These are phyloP conservation scores for Alfaro cultratus DNA, from an alignment of 2,797 vertebrate genomes.

Conservation along the genomic window DNA sequence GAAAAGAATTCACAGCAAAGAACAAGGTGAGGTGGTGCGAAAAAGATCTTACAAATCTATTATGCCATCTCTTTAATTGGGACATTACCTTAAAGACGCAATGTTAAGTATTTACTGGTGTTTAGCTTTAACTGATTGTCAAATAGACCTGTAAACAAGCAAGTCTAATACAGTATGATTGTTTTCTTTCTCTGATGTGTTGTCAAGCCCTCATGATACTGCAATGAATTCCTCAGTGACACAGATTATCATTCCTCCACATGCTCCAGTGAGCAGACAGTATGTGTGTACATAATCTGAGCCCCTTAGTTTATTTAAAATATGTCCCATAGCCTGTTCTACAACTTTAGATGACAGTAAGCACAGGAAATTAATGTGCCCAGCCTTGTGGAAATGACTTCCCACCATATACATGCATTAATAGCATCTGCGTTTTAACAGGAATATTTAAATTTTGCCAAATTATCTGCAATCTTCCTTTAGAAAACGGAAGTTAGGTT, in stretches of 20 bases:
- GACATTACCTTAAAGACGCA: neutral
- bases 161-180: neutral
- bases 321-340: slow-evolving; percentile 1
- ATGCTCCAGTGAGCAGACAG: neutral
- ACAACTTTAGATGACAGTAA: neutral
- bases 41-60: neutral
- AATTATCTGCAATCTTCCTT: neutral
- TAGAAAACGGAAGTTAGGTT: neutral
- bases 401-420: neutral
- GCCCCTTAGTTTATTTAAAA: slow-evolving; percentile 1
- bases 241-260: neutral
- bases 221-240: neutral
- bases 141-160: neutral
- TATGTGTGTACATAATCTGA: neutral
- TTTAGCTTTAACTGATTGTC: neutral
- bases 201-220: neutral
- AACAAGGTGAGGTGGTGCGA: neutral
- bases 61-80: neutral
- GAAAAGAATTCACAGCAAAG: neutral
- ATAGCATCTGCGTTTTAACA: neutral
- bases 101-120: neutral
- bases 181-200: neutral
- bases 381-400: neutral
- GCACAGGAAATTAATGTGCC: too few relatives aligned
- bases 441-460: neutral